These are phyloP conservation scores for Plutomurus gul DNA, from an alignment of 1,140 invertebrate species.

Conservation along the genomic window DNA sequence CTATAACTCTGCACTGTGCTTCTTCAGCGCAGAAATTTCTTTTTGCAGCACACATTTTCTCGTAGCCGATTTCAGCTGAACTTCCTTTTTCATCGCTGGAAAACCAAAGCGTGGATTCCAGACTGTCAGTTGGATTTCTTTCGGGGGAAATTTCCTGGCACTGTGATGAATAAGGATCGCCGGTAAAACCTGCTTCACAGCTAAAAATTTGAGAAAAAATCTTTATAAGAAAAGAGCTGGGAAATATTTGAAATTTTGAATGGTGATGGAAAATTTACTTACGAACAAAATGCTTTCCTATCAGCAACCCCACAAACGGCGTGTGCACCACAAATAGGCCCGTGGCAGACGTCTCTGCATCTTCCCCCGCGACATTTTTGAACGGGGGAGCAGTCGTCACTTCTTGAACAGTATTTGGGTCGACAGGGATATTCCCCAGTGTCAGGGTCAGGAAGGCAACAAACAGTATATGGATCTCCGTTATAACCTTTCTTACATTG, in stretches of 20 bases:
- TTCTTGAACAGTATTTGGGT: conserved; percentile 74
- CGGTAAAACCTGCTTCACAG: neutral
- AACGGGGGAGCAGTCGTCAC: conserved; percentile 60
- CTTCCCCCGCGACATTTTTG: conserved; percentile 48
- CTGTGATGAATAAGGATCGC: neutral
- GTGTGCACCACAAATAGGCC: conserved; percentile 75
- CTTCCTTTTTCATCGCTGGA: neutral
- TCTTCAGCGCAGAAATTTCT: neutral
- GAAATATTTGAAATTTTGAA: too few species aligned
- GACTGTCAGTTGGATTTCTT: neutral
- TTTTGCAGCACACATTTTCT: neutral
- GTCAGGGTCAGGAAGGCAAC: conserved; percentile 65
- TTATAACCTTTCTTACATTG: conserved; percentile 70
- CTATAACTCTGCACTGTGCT: neutral
- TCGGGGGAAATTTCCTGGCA: neutral
- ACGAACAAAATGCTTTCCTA: conserved; percentile 56
- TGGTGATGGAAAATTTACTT: too few species aligned
- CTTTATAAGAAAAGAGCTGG: too few species aligned
- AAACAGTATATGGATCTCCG: conserved; percentile 68
- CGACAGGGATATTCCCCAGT: conserved; percentile 71
- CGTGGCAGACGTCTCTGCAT: conserved; percentile 68
- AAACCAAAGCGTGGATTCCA: neutral
- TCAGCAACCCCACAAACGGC: conserved; percentile 73
- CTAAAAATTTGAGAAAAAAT: too few species aligned
- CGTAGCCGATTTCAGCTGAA: neutral